Evolutionary conservation across 2,113 vertebrate species (phyloP).

Genomic region (Cyanistes caeruleus): DNA sequence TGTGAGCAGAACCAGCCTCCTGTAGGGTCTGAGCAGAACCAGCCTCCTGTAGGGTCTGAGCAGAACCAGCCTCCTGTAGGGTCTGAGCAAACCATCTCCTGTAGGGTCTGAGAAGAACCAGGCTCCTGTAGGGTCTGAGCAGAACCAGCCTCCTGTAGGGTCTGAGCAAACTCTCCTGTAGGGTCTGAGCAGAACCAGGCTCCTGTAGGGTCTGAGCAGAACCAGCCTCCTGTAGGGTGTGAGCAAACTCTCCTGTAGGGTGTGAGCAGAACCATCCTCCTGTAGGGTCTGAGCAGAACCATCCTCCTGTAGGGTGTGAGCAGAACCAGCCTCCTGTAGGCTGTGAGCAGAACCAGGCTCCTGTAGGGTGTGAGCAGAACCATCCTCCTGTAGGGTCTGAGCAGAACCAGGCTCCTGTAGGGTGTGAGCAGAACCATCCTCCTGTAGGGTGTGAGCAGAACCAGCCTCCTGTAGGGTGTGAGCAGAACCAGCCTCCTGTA

Average conservation of each 20-base stretch:
- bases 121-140: too few species aligned
- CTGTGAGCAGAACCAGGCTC: background rate
- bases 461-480: too few species aligned
- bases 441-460: background rate
- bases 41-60: too few species aligned
- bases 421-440: too few species aligned
- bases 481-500: too few species aligned
- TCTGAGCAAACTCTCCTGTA: background rate
- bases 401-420: background rate
- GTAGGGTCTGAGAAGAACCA: too few species aligned
- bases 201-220: background rate
- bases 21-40: too few species aligned
- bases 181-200: background rate
- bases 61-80: too few species aligned
- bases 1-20: too few species aligned
- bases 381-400: background rate
- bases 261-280: background rate
- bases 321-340: background rate
- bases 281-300: background rate
- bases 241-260: background rate
- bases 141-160: too few species aligned
- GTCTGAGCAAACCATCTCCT: too few species aligned
- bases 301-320: background rate
- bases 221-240: too few species aligned
- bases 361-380: background rate